Percentiles rank a stretch among this genome's conserved stretches.
Evolutionary conservation across 2,888 invertebrate species (phyloP).

Genomic region (Alviniconcha strummeri): DNA sequence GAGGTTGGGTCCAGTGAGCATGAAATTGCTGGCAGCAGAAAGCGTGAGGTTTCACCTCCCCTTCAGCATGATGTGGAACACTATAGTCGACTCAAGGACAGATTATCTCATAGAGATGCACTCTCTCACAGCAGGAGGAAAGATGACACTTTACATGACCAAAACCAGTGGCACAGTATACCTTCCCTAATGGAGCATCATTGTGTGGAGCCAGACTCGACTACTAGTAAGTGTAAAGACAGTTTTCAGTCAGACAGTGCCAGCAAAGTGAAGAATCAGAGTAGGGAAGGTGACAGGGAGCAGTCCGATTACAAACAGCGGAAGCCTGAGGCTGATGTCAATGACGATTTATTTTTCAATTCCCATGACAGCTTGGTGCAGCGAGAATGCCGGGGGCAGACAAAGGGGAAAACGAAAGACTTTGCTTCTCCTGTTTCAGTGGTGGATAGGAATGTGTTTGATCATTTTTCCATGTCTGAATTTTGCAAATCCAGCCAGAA

Average conservation of each 20-base stretch:
- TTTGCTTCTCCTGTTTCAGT: background rate
- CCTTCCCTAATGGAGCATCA: background rate
- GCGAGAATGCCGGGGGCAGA: too few species aligned
- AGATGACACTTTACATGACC: background rate
- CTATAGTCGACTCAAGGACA: too few species aligned
- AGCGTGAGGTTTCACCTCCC: background rate
- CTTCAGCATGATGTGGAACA: too few species aligned
- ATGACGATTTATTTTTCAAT: too few species aligned
- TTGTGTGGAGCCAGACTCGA: conserved; percentile 3
- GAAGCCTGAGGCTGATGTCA: too few species aligned
- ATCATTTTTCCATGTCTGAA: background rate
- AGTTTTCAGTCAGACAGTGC: background rate
- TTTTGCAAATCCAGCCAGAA: background rate
- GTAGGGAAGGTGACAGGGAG: too few species aligned
- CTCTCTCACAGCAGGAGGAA: background rate
- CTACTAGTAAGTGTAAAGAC: background rate
- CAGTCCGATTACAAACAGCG: too few species aligned
- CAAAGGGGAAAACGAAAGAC: background rate
- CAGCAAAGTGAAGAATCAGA: background rate
- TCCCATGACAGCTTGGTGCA: too few species aligned
- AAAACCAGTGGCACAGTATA: background rate
- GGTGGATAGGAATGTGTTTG: conserved; percentile 14
- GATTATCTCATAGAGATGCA: too few species aligned
- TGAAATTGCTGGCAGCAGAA: background rate
- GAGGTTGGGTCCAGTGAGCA: too few species aligned